Conservation (phyloP, 1,140 invertebrate species). For the Aphaenogaster rudis region DNA sequence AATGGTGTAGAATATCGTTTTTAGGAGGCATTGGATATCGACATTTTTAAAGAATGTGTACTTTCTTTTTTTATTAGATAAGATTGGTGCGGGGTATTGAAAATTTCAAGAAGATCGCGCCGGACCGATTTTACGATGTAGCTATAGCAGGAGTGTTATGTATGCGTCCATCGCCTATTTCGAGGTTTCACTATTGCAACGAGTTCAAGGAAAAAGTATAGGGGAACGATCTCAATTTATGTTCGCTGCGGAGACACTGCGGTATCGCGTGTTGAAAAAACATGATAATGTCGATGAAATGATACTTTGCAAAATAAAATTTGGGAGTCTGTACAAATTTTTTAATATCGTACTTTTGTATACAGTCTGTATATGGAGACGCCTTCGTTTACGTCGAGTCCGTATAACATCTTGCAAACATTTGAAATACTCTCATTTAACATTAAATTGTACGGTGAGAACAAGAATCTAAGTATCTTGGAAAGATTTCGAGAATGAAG, state of each 20-base stretch:
- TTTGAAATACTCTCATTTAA: constrained; percentile 1
- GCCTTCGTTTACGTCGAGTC: neutral
- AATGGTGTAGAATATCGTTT: neutral
- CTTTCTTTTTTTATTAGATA: neutral
- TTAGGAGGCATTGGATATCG: neutral
- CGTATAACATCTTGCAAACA: neutral
- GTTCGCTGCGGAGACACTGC: constrained; percentile 40
- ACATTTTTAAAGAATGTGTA: neutral
- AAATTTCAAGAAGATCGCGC: constrained; percentile 25
- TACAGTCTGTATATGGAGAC: neutral
- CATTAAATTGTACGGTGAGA: neutral
- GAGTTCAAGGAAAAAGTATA: constrained; percentile 66
- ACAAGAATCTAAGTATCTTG: neutral
- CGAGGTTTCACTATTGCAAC: constrained; percentile 20
- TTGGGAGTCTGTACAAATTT: constrained; percentile 3
- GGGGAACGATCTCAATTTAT: constrained; percentile 47
- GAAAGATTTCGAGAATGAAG: neutral
- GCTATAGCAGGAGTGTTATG: neutral
- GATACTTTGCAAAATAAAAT: neutral
- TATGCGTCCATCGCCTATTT: constrained; percentile 21
- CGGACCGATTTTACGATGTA: constrained; percentile 43
- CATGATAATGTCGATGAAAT: constrained; percentile 10
- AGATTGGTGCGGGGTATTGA: neutral
- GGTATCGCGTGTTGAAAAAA: constrained; percentile 56
- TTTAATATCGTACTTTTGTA: neutral